Evolutionary conservation across 1,140 invertebrate genomes (phyloP).

Genomic region (Drosophila simulans): DNA sequence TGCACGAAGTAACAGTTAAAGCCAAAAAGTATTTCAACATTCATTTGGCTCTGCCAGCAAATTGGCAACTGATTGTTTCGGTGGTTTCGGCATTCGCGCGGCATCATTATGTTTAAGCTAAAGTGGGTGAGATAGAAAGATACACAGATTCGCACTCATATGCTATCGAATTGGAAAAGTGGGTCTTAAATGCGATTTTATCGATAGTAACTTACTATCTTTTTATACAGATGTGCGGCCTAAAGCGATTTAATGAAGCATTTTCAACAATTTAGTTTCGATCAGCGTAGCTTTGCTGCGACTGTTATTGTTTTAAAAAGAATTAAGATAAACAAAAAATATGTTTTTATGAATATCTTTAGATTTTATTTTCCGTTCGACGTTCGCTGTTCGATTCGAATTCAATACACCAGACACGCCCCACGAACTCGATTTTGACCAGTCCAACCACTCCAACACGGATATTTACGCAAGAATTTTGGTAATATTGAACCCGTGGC

Average conservation of each 20-base stretch:
- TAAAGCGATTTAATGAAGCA: too few species aligned
- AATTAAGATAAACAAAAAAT: constrained; percentile 9
- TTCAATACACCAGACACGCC: constrained; percentile 12
- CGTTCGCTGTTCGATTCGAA: constrained; percentile 12
- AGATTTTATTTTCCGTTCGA: constrained; percentile 11
- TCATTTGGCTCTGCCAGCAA: constrained; percentile 59
- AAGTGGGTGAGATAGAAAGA: constrained; percentile 16
- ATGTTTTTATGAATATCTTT: constrained; percentile 20
- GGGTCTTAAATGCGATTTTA: too few species aligned
- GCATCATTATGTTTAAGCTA: constrained; percentile 58
- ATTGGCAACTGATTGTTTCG: constrained; percentile 77
- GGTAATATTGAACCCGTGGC: constrained; percentile 12
- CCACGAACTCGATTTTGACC: not conserved
- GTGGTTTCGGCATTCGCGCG: constrained; percentile 40
- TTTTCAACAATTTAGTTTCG: not conserved
- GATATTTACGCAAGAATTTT: constrained; percentile 24
- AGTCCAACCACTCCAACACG: constrained; percentile 5
- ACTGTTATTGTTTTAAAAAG: not conserved
- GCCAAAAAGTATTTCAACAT: constrained; percentile 73
- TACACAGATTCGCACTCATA: not conserved
- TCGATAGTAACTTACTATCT: too few species aligned
- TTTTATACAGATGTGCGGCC: too few species aligned
- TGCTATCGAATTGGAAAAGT: not conserved
- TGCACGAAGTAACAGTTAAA: constrained; percentile 76
- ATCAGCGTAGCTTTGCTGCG: constrained; percentile 1